Evolutionary conservation across 1,140 invertebrate species (phyloP), one percentile per base, ranked within the genome.

Genomic region (Drosophila dunni): DNA sequence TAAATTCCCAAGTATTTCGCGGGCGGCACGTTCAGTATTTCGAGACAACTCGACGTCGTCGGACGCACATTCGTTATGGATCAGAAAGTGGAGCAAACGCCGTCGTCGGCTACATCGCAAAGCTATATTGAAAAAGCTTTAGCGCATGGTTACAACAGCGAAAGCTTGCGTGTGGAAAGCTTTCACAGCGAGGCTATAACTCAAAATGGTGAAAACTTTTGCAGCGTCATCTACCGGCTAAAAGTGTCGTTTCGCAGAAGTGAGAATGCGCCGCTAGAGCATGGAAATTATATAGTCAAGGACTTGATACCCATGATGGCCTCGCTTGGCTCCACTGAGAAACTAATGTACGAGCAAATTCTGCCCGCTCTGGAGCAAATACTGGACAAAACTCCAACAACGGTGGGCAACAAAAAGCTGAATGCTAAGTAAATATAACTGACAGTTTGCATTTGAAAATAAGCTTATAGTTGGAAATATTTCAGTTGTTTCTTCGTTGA

Each of bases 171-270:
- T 7, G 56, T 88, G 5, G 67, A 78, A 44, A 75, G 29, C 34
- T 78, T 78, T 34, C 24, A 67, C 5, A 70, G 75, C 11, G 44
- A 78, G 3, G 10, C 13, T 1, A 53, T 84, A 15, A 78, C 40
- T 11, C 69, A 84, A 10, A 61, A 11, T 24, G 84, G 84, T 17
- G 84, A 88, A 34, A 89, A 89, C 64, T 88, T 89, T 63, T 89
- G 80, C 34, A 88, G 83, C 73, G 63, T 65, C 56, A 89, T 88
- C 69, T 88, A 84, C 29, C 78, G 82, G 15, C 45, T 81, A 17
- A 60, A 57, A 7, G 60, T 91, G 2, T 9, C 62, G 33, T 88
- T 81, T 66, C 74, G 69, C 9, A 48, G 63, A 11, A 56, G 42
- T n/a, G 13, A 61, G 17, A 58, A 68, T 44, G 57, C 64, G 10